Evolutionary conservation across 2,888 invertebrate genomes (phyloP).

Genomic region (Rambutsinella grinnellia): DNA sequence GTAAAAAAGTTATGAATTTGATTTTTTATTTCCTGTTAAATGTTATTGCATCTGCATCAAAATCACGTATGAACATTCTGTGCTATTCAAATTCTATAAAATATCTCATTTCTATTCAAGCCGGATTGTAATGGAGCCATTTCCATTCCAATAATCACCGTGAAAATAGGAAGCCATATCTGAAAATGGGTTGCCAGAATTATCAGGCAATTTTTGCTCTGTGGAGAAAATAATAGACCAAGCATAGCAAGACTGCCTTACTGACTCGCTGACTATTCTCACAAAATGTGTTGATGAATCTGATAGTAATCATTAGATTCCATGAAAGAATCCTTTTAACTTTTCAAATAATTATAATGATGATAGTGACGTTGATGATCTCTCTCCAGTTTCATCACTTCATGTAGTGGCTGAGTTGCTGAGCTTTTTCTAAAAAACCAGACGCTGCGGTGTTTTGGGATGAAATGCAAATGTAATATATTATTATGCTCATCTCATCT

Average conservation of each 20-base stretch:
- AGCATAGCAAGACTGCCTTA: background rate
- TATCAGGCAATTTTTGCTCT: too few relatives aligned
- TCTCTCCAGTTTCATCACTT: background rate
- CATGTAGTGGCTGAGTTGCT: background rate
- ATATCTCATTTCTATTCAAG: too few relatives aligned
- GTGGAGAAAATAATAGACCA: too few relatives aligned
- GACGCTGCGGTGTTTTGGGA: background rate
- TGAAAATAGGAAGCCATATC: background rate
- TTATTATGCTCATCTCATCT: background rate
- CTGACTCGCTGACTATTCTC: background rate
- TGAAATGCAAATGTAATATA: background rate
- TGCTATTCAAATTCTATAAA: too few relatives aligned
- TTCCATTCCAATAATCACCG: background rate
- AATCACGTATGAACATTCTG: too few relatives aligned
- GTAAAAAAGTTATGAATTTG: too few relatives aligned
- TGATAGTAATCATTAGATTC: background rate
- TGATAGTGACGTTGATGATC: constrained; percentile 3
- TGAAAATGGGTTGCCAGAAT: background rate
- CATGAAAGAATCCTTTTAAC: background rate
- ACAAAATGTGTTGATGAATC: background rate
- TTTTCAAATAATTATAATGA: background rate
- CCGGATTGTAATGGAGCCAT: background rate
- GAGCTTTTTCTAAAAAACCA: background rate
- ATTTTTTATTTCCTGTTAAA: too few relatives aligned
- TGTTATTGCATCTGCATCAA: too few relatives aligned